Conservation (phyloP, 2,888 invertebrate species). For the Uropetala carovei region DNA sequence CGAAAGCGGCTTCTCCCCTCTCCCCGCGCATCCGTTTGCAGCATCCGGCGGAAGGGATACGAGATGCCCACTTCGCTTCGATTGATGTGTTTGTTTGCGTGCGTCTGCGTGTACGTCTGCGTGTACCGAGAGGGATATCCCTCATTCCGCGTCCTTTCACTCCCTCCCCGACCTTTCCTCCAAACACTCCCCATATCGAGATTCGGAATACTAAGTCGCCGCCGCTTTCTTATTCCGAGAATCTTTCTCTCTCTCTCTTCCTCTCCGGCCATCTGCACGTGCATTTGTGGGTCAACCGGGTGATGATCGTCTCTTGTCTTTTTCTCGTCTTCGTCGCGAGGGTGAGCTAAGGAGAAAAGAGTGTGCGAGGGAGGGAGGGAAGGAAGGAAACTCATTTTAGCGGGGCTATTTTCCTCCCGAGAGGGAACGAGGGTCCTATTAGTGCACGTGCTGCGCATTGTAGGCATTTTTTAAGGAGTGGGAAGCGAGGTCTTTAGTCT, state of each 20-base stretch:
- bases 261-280: slow-evolving; percentile 1
- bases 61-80: no score
- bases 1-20: no score
- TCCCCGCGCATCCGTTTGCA: no score
- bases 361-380: no score
- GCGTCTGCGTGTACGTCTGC: neutral
- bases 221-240: neutral
- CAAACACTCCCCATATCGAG: neutral
- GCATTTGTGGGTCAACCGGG: slow-evolving; percentile 30
- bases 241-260: no score
- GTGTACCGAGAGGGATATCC: neutral
- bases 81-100: no score
- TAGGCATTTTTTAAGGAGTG: neutral
- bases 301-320: neutral
- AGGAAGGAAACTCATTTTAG: neutral
- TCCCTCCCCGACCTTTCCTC: neutral
- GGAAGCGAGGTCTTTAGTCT: neutral
- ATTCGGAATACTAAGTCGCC: neutral
- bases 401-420: neutral
- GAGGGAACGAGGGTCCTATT: slow-evolving; percentile 2
- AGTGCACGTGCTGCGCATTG: slow-evolving; percentile 10
- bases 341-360: neutral
- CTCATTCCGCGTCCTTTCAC: neutral
- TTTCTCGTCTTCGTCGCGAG: neutral
- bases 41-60: no score